These are phyloP conservation scores for Tiphia femorata DNA, from an alignment of 2,888 invertebrate species.

Conservation along the genomic window DNA sequence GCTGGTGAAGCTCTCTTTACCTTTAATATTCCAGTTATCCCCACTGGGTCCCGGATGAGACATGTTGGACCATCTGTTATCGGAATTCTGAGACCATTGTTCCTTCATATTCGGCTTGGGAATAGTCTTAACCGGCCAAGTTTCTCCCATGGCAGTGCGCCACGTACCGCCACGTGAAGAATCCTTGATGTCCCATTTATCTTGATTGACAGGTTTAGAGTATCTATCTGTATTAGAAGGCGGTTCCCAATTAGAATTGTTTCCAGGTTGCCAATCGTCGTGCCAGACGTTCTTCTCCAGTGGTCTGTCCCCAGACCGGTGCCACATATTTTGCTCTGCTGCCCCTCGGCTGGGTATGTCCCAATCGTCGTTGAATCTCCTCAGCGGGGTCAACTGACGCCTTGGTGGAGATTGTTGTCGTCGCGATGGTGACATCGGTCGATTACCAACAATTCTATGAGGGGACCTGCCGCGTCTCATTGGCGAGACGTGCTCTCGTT, in stretches of 20 bases:
- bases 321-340: conserved; percentile 41
- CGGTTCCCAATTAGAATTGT: conserved; percentile 38
- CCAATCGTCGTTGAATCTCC: conserved; percentile 59
- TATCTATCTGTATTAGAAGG: conserved; percentile 35
- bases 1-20: conserved; percentile 46
- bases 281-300: conserved; percentile 23
- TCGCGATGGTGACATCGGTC: conserved; percentile 25
- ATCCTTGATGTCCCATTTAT: conserved; percentile 42
- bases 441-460: conserved; percentile 11
- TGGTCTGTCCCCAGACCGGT: conserved; percentile 14
- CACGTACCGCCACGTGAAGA: conserved; percentile 21
- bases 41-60: conserved; percentile 10
- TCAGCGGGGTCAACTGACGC: conserved; percentile 37
- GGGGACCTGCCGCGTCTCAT: conserved; percentile 23
- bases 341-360: conserved; percentile 61
- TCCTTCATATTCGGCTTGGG: conserved; percentile 3
- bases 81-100: conserved; percentile 26
- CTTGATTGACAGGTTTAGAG: conserved; percentile 32
- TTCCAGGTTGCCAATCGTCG: conserved; percentile 30
- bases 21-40: conserved; percentile 55
- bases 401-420: conserved; percentile 39
- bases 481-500: conserved; percentile 19
- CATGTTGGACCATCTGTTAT: conserved; percentile 31
- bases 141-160: conserved; percentile 14
- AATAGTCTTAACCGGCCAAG: conserved; percentile 27